phyloP scores from a whole-genome alignment of 2,888 invertebrate genomes.

The Camponotus fellah region DNA sequence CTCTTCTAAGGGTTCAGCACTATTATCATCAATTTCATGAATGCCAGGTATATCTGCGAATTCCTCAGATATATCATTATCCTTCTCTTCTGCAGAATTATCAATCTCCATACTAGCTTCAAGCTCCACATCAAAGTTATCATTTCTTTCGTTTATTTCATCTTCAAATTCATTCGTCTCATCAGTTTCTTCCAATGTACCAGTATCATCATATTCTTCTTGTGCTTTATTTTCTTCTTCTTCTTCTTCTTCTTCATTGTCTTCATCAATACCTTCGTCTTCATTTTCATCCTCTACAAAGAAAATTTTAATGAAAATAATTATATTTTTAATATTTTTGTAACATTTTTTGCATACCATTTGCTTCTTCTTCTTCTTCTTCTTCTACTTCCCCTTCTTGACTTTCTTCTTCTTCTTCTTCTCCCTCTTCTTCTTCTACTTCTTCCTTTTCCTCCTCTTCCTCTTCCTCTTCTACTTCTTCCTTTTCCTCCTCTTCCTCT shows the following conservation, averaged over 20 bases:
- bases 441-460: constrained; percentile 82
- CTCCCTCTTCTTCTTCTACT: constrained; percentile 74
- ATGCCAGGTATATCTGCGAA: constrained; percentile 77
- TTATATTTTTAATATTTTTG: neutral
- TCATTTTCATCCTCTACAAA: constrained; percentile 65
- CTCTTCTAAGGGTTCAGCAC: constrained; percentile 83
- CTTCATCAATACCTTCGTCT: constrained; percentile 79
- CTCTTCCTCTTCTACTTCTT: constrained; percentile 86
- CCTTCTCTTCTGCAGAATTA: constrained; percentile 77
- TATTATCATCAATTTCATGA: constrained; percentile 80
- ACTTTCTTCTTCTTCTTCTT: constrained; percentile 66
- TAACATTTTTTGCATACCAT: constrained; percentile 52
- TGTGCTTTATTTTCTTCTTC: constrained; percentile 60
- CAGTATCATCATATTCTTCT: constrained; percentile 62
- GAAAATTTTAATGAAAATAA: neutral
- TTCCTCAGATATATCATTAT: constrained; percentile 76
- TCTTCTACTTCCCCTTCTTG: constrained; percentile 63
- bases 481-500: constrained; percentile 80
- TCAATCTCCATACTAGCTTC: constrained; percentile 76
- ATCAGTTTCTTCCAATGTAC: constrained; percentile 74
- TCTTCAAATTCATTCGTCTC: constrained; percentile 77
- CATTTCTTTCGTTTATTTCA: constrained; percentile 73
- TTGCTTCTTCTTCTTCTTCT: constrained; percentile 79
- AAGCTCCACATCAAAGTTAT: constrained; percentile 74
- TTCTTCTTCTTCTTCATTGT: constrained; percentile 66